Evolutionary conservation across 2,797 vertebrate genomes (phyloP).

Genomic region (Amblyopsis hoosieri): DNA sequence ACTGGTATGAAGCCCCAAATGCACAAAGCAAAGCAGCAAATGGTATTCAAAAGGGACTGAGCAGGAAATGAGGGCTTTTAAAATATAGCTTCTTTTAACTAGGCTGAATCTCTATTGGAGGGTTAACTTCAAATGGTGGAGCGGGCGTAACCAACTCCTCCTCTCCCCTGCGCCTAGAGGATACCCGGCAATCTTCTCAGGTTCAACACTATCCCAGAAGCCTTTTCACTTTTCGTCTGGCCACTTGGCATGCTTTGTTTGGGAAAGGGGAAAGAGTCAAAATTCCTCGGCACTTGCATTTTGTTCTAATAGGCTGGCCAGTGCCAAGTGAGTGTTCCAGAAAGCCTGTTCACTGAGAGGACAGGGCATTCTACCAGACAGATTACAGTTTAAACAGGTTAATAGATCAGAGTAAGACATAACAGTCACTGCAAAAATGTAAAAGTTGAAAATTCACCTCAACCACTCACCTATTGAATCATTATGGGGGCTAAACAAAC

Average conservation of each 20-base stretch:
- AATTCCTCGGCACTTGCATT: slow-evolving; percentile 70
- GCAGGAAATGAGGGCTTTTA: slow-evolving; percentile 54
- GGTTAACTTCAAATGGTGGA: slow-evolving; percentile 60
- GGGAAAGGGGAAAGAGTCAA: slow-evolving; percentile 55
- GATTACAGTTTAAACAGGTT: slow-evolving; percentile 65
- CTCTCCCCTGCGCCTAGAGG: slow-evolving; percentile 40
- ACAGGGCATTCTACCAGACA: slow-evolving; percentile 66
- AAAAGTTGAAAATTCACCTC: slow-evolving; percentile 20
- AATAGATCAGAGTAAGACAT: slow-evolving; percentile 56
- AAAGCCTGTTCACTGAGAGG: slow-evolving; percentile 66
- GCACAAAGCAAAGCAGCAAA: slow-evolving; percentile 32
- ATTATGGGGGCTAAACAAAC: background rate
- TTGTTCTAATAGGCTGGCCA: slow-evolving; percentile 65
- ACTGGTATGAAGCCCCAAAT: slow-evolving; percentile 43
- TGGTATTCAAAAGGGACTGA: slow-evolving; percentile 54
- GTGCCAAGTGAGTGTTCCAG: slow-evolving; percentile 61
- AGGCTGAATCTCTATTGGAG: slow-evolving; percentile 51
- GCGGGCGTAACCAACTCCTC: slow-evolving; percentile 28
- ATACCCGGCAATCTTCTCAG: slow-evolving; percentile 55
- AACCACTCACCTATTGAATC: background rate
- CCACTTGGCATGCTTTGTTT: slow-evolving; percentile 43
- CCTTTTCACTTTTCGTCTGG: slow-evolving; percentile 48
- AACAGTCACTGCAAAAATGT: slow-evolving; percentile 32
- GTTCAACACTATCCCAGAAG: slow-evolving; percentile 64
- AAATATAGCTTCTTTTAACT: slow-evolving; percentile 60